Base-by-base conservation (phyloP, 2,888 invertebrate species). In the Orchestes rusci region DNA sequence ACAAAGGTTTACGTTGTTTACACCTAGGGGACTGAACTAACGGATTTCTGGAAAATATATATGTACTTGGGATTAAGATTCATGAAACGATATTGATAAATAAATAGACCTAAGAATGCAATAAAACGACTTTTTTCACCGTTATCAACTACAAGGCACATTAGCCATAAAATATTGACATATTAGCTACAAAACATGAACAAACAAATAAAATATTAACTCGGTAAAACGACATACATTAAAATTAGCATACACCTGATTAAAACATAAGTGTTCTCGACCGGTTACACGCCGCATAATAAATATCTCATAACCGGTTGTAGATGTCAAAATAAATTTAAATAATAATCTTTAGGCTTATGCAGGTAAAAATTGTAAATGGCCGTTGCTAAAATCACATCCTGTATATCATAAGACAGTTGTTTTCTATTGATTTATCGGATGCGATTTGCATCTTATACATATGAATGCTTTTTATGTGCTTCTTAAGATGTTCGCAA, bases 321-420 rank as follows among this genome's bases (percentile, higher is more conserved):
- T 39, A 35, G 27, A 16, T 43, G 43, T 43, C 47, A 39, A 43
- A 47, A 47, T 47, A 47, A 47, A 47, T 47, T 43, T 47, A 34
- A 47, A 47, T 47, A 39, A 36, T 47, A 47, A 47, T 47, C 42
- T 42, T 37, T 35, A 38, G 34, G 38, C 34, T 30, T 35, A 36
- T 43, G 47, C 43, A 31, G 27, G 12, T 39, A 39, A 38, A 42
- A 34, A 39, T 38, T 32, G 38, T 15, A 39, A 46, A 41, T 39
- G 41, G 41, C 45, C 40, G 41, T 41, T 41, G 41, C 33, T 42
- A 42, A 43, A 43, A 43, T 47, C 47, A 47, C 43, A 47, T 47
- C 47, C 47, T 47, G 47, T 47, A 47, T 47, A 47, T 47, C 43
- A 47, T 47, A 43, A 43, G 36, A 43, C 47, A 47, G 43, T 47